Conservation (phyloP, 2,888 invertebrate genomes). For the Notodonta ziczac region DNA sequence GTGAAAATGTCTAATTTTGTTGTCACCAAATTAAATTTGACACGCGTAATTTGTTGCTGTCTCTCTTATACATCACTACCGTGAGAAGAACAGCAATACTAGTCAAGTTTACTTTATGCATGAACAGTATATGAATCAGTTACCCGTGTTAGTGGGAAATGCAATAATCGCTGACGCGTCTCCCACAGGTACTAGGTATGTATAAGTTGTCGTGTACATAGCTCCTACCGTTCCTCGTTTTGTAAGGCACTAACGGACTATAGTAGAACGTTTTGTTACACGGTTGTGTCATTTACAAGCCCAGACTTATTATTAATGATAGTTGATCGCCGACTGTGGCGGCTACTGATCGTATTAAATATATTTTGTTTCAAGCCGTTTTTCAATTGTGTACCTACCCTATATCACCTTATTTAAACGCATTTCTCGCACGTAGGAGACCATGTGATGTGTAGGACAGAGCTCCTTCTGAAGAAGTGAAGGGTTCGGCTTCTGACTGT, state of each 20-base stretch:
- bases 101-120: too few relatives aligned
- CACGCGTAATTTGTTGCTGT: too few relatives aligned
- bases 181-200: slow-evolving; percentile 19
- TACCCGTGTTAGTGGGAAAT: neutral
- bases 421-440: too few relatives aligned
- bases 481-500: too few relatives aligned
- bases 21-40: too few relatives aligned
- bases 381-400: slow-evolving; percentile 18
- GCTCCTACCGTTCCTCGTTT: slow-evolving; percentile 69
- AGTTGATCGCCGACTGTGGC: slow-evolving; percentile 58
- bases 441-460: too few relatives aligned
- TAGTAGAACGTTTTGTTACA: slow-evolving; percentile 65
- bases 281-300: slow-evolving; percentile 68
- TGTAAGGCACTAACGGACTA: slow-evolving; percentile 69
- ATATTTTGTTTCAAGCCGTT: slow-evolving; percentile 74
- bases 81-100: too few relatives aligned
- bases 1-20: too few relatives aligned
- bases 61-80: too few relatives aligned
- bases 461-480: too few relatives aligned
- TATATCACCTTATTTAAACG: too few relatives aligned
- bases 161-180: slow-evolving; percentile 32
- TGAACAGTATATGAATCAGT: too few relatives aligned
- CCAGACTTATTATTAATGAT: slow-evolving; percentile 64
- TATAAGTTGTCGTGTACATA: slow-evolving; percentile 66
- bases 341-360: slow-evolving; percentile 73